Evolutionary conservation across 2,113 vertebrate species (phyloP), one percentile per base, ranked within the genome.

Genomic region (Cyrtonyx montezumae): DNA sequence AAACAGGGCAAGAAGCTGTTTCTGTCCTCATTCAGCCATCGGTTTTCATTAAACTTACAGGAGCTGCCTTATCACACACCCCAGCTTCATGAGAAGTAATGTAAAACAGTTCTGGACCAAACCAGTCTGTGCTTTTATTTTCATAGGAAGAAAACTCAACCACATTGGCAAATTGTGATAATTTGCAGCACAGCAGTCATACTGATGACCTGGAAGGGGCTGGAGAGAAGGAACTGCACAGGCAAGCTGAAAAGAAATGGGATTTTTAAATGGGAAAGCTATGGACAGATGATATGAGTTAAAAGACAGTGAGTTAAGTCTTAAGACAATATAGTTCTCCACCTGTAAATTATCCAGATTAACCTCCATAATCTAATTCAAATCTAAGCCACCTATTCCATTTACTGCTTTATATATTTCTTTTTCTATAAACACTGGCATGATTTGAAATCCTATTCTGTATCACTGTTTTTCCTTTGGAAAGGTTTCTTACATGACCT

Each of bases 191-290:
- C 22, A 32, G 4, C 5, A 55, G 7, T 12, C 26, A 21, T 34
- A 34, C 16, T 0, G 2, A 1, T 3, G 3, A 70, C 8, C 20
- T 45, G 4, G 32, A 56, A 90, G 26, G 25, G 8, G 6, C 30
- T 62, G 3, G 14, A 55, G 3, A 56, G 1, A 0, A n/a, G 56
- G 8, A 6, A 21, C 1, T 2, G 6, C 20, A 19, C 3, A 80
- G 15, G 15, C 17, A 87, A 79, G 49, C 63, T 58, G 17, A 56
- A 77, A 89, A 76, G 14, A 28, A 75, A 56, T 37, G 46, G 23
- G 17, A 76, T 61, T 65, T 88, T 36, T 22, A 88, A 80, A 90
- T 13, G 18, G 15, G 13, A 85, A 94, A 83, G 79, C 6, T 49
- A 68, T 25, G 65, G n/a, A 46, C 19, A 93, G 13, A 28, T 80